phyloP scores from a whole-genome alignment of 2,113 vertebrate genomes.

The Phalacrocorax carbo region DNA sequence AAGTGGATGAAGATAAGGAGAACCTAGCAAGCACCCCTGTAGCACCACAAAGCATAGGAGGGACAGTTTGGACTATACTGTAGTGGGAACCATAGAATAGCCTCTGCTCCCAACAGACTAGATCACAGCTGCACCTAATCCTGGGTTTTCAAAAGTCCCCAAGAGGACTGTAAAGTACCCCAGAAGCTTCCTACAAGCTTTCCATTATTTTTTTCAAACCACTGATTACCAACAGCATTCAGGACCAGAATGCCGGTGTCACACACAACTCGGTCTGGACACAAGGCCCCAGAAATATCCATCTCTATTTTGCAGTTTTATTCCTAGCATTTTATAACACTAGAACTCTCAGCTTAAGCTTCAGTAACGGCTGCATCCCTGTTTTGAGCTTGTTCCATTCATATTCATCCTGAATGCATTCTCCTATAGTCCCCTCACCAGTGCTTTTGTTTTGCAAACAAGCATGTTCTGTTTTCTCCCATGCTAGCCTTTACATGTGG shows the following conservation, averaged over 20 bases:
- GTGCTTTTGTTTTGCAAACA: neutral
- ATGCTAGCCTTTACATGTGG: neutral
- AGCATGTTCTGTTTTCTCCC: neutral
- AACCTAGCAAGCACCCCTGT: neutral
- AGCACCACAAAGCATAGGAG: neutral
- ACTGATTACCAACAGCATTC: neutral
- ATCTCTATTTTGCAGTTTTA: neutral
- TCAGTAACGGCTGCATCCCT: neutral
- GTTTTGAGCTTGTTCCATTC: neutral
- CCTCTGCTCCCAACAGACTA: neutral
- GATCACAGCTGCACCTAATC: neutral
- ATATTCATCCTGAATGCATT: neutral
- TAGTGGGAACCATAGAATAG: neutral
- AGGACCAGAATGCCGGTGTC: neutral
- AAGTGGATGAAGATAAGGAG: neutral
- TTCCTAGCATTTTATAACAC: neutral
- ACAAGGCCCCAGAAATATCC: neutral
- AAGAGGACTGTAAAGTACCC: neutral
- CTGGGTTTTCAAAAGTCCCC: neutral
- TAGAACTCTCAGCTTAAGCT: neutral
- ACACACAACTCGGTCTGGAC: neutral
- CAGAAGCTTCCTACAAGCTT: neutral
- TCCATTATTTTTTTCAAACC: neutral
- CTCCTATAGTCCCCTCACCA: neutral
- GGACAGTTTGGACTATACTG: neutral